Base-by-base conservation (phyloP, 2,888 invertebrate genomes). In the Pinctada fucata region DNA sequence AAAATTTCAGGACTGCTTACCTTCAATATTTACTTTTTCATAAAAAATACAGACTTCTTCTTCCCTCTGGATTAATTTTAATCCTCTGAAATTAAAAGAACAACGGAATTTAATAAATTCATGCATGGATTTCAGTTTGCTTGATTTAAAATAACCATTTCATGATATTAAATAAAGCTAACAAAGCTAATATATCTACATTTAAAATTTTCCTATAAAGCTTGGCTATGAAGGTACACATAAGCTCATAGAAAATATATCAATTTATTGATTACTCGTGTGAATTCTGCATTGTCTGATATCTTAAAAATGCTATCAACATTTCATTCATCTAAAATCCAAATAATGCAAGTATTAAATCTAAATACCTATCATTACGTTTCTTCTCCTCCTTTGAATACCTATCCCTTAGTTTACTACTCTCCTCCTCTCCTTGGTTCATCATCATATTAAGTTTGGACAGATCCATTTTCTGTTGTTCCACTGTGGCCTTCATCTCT, bases 41-140 rank as follows among this genome's bases (percentile, higher is more conserved):
- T 91, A 92, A 83, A 93, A 92, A 50, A 92, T 90, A 83, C 91
- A 92, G 4, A 92, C 92, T 88, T 93, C 92, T 80, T 92, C 92
- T 84, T 92, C 91, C 79, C 92, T 85, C 82, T 93, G 91, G 79
- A 93, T 91, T 16, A 93, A 85, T 78, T 92, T 90, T 48, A 93
- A 89, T 71, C 92, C 92, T 76, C 92, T 91, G 88, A 65, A 85
- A 84, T 74, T 31, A 83, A 52, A 80, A 58, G 6, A 45, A 5
- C 2, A 63, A 0, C 51, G 45, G 31, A 31, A 31, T 31, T 31
- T 31, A 31, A 31, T 31, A 31, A 31, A 31, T 31, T 31, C 31
- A 31, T 31, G 31, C 31, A 31, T 31, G 31, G 31, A 31, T 31
- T 31, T 31, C 31, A 31, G 31, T 31, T 31, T 31, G 31, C 31